Conservation (phyloP, 2,888 invertebrate genomes). For the Caenorhabditis sp. region DNA sequence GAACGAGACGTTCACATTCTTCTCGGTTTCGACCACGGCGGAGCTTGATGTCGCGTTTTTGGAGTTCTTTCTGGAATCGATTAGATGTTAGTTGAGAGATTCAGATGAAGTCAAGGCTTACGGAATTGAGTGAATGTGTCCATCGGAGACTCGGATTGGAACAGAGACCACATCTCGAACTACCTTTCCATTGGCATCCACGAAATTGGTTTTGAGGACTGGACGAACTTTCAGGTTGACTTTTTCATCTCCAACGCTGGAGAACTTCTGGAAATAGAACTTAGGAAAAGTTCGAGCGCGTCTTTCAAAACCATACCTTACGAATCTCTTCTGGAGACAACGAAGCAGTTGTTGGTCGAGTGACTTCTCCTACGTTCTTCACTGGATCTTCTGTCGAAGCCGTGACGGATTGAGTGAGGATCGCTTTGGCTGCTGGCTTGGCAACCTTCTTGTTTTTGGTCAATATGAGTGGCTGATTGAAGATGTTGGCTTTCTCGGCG, state of each 20-base stretch:
- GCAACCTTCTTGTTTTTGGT: constrained; percentile 49
- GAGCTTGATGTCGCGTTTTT: constrained; percentile 60
- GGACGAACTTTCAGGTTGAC: constrained; percentile 78
- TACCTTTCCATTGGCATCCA: constrained; percentile 79
- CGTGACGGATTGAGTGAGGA: constrained; percentile 52
- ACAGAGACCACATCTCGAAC: constrained; percentile 77
- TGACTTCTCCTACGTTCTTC: constrained; percentile 8
- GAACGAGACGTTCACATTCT: constrained; percentile 63
- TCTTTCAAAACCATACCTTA: constrained; percentile 31
- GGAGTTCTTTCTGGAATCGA: constrained; percentile 59
- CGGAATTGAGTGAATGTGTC: constrained; percentile 63
- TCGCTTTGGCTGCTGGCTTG: constrained; percentile 42
- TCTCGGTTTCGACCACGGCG: constrained; percentile 59
- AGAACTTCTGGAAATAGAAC: constrained; percentile 54
- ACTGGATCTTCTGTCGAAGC: constrained; percentile 28
- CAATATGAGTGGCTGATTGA: constrained; percentile 60
- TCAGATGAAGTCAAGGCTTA: constrained; percentile 12
- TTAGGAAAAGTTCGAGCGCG: not conserved
- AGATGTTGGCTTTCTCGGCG: constrained; percentile 42
- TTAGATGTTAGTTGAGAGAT: not conserved
- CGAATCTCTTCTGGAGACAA: constrained; percentile 62
- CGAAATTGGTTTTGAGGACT: constrained; percentile 78
- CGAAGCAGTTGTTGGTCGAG: constrained; percentile 21
- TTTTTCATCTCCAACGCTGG: constrained; percentile 67
- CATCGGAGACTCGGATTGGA: constrained; percentile 78